phyloP scores from a whole-genome alignment of 2,888 invertebrate species.

The Rhamnusium bicolor region DNA sequence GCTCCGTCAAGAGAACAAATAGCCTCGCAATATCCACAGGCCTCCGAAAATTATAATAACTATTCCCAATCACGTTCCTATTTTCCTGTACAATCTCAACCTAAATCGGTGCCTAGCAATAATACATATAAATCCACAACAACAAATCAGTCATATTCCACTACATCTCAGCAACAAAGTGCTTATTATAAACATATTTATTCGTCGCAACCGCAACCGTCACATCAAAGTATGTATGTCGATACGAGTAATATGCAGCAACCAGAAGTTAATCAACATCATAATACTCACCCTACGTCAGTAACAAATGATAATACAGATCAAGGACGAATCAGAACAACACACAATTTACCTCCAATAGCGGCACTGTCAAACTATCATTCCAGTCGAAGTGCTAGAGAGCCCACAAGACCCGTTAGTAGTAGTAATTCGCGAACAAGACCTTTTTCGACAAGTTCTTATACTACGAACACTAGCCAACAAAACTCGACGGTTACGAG shows the following conservation, averaged over 20 bases:
- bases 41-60: conserved; percentile 50
- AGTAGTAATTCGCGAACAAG: conserved; percentile 50
- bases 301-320: conserved; percentile 42
- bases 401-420: conserved; percentile 55
- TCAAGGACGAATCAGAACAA: conserved; percentile 62
- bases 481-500: conserved; percentile 46
- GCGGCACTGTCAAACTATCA: conserved; percentile 72
- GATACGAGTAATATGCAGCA: conserved; percentile 29
- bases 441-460: conserved; percentile 40
- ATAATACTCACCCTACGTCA: conserved; percentile 23
- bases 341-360: conserved; percentile 74
- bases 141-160: conserved; percentile 40
- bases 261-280: conserved; percentile 8
- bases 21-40: conserved; percentile 40
- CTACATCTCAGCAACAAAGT: conserved; percentile 40
- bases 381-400: conserved; percentile 68
- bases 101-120: conserved; percentile 48
- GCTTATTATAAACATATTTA: conserved; percentile 52
- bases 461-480: conserved; percentile 47
- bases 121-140: conserved; percentile 46
- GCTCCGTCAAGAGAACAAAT: conserved; percentile 52
- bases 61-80: conserved; percentile 55
- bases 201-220: conserved; percentile 42
- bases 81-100: conserved; percentile 57
- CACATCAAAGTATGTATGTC: conserved; percentile 28